Percentiles rank a stretch among this genome's conserved stretches.
Conservation (phyloP, 2,888 invertebrate species). For the Agriopis aurantiaria region DNA sequence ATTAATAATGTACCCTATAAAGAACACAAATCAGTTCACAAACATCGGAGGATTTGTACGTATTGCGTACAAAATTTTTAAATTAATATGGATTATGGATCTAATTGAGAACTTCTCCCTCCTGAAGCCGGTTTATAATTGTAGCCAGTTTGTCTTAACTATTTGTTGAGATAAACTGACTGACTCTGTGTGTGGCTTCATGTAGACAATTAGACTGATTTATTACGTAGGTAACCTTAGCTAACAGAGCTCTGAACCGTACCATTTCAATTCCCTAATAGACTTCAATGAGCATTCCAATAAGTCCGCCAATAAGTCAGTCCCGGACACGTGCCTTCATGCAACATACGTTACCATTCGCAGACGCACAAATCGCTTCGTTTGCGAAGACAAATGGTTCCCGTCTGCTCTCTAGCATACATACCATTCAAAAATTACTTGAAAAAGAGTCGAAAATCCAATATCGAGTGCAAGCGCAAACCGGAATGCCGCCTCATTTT, state of each 20-base stretch:
- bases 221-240: conserved; percentile 13
- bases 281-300: conserved; percentile 72
- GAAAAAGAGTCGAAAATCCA: conserved; percentile 75
- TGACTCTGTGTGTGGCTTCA: conserved; percentile 12
- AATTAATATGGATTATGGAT: no score
- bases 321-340: conserved; percentile 72
- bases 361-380: conserved; percentile 84
- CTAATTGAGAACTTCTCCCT: no score
- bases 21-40: no score
- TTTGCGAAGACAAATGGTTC: conserved; percentile 83
- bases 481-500: conserved; percentile 58
- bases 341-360: conserved; percentile 81
- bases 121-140: background rate
- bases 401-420: conserved; percentile 70
- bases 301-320: conserved; percentile 78
- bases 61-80: no score
- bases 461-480: conserved; percentile 61
- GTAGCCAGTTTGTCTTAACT: background rate
- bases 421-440: conserved; percentile 77
- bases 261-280: conserved; percentile 69
- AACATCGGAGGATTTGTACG: no score
- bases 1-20: no score
- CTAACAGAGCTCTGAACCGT: conserved; percentile 32
- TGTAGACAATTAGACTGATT: conserved; percentile 31
- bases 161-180: background rate